Evolutionary conservation across 1,140 invertebrate species (phyloP).

Genomic region (Lucilia sericata): DNA sequence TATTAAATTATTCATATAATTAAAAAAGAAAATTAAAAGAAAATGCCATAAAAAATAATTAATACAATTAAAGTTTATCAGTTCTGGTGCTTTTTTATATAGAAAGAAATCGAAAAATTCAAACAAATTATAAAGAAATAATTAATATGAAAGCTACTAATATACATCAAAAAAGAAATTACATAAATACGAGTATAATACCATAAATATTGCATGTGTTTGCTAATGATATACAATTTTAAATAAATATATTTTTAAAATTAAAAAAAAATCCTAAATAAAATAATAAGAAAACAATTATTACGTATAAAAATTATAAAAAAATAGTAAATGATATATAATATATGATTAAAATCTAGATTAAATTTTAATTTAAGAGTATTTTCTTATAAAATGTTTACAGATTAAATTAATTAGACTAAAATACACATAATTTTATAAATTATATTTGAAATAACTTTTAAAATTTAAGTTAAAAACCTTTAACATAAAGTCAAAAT

Average conservation of each 20-base stretch:
- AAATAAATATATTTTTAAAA: background rate
- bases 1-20: background rate
- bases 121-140: background rate
- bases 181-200: background rate
- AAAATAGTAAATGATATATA: no score
- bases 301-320: no score
- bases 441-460: no score
- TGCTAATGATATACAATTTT: background rate
- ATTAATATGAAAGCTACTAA: background rate
- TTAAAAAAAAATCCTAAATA: background rate
- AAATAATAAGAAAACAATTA: background rate
- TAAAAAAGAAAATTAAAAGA: background rate
- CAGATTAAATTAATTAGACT: background rate
- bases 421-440: no score
- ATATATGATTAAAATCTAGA: no score
- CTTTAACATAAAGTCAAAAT: background rate
- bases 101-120: background rate
- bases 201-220: constrained; percentile 24
- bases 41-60: background rate
- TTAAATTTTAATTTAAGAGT: no score
- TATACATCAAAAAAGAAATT: background rate
- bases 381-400: no score
- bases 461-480: background rate
- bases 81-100: background rate
- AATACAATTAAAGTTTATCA: constrained; percentile 33